Evolutionary conservation across 2,797 vertebrate genomes (phyloP), one percentile per base, ranked within the genome.

Genomic region (Prionace glauca): DNA sequence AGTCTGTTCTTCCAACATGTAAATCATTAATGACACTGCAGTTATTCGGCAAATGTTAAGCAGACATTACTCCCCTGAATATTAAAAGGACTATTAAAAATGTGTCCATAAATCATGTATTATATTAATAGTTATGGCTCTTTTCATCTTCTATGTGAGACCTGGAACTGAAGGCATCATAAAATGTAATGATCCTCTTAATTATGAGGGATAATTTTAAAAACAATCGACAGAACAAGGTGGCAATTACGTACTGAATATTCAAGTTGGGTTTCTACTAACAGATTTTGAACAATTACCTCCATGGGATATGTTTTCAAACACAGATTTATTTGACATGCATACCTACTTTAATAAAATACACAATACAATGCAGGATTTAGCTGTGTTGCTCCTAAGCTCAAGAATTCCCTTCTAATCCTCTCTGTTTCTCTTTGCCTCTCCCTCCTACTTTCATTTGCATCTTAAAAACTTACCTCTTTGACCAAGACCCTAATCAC

Each of bases 71-170:
- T 11, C 67, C 45, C 65, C 92, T 69, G 5, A 26, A 94, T 41
- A 72, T 72, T 94, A 94, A 67, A 90, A 94, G 67, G 26, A 26
- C 22, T 94, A 36, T 29, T 94, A 72, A 50, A 69, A 91, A 71
- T 94, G 41, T 94, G 67, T 71, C 72, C 69, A 50, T 41, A 94
- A 94, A 50, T 71, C 92, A 26, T 41, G 36, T 71, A 9, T 29
- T 26, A 71, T 94, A 69, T 45, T 12, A 29, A 94, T 72, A 94
- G 36, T 29, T 92, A 92, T 16, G 14, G 18, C 62, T 67, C 56
- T n/a, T 91, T 94, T 94, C 67, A 45, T 71, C 91, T 22, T 71
- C 67, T 62, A 56, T 90, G 56, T 94, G 67, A 94, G 92, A 65
- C 18, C 29, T 65, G n/a, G 88, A 94, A 71, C n/a, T 72, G 67